Base-by-base conservation (phyloP, 2,113 vertebrate species). In the Gymnorhina tibicen region DNA sequence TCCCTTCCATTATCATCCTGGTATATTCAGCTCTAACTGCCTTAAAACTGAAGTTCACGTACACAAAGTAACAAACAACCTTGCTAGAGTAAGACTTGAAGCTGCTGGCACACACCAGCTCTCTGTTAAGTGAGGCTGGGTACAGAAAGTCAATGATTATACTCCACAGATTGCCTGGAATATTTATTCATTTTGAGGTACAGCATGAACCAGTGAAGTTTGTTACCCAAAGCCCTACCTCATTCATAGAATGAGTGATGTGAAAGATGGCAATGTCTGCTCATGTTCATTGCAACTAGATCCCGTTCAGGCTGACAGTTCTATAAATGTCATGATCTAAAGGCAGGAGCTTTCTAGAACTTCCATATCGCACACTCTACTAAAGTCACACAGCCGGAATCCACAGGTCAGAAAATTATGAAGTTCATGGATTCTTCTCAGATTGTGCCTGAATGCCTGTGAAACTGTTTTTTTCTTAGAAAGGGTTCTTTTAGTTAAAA, bases 231-330 rank as follows among this genome's bases (percentile, higher is more conserved):
- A 87, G 35, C 28, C 16, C 77, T 10, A 13, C 17, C 15, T 87
- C 28, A 6, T 35, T 32, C 58, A 55, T 0, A 44, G 44, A 55
- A 35, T 0, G 1, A 72, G 8, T 27, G 28, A 17, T 2, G 30
- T 9, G n/a, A 53, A 77, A 70, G 13, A n/a, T 2, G 72, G 44
- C 8, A 15, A 11, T 35, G 32, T 24, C 49, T 93, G 58, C 78
- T 91, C 53, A 10, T 3, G 30, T 21, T 58, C 42, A 44, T 1
- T 55, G 50, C 55, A 50, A 62, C n/a, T 0, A 78, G 46, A 52
- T 35, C 22, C 55, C 4, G 7, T 21, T 39, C 53, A 82, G 63
- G 41, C 11, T 76, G 67, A 46, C 27, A 87, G 28, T 10, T 79
- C 66, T 28, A 30, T 3, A 78, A 55, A 55, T 0, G 1, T 15